Evolutionary conservation across 2,797 vertebrate species (phyloP), one percentile per base, ranked within the genome.

Genomic region (Echiichthys vipera): DNA sequence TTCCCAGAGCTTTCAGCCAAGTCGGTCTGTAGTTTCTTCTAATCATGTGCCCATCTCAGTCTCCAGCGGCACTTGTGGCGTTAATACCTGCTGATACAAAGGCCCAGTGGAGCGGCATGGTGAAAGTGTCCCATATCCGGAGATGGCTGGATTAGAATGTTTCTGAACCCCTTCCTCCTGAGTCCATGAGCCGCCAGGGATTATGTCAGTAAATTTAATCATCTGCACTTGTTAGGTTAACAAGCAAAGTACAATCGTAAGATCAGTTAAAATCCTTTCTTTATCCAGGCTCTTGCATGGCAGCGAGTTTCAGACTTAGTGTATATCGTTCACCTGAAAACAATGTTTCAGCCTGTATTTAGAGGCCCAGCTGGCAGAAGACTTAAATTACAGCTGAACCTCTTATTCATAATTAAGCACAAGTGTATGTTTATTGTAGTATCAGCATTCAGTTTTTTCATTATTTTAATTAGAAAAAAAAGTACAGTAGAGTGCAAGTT

Each of bases 191-290:
- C 85, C 27, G 61, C 87, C 76, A 57, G 77, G 93, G 94, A 95
- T 95, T 95, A 95, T 83, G 78, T 84, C 78, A 27, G 69, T 34
- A 83, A 91, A 90, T 94, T 90, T 91, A 94, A 93, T 95, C 90
- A 93, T 93, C 89, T 88, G 84, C 74, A 88, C 79, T 93, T 93
- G 92, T 93, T 93, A 92, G 84, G 90, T 92, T 94, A 95, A 95
- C 90, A 92, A 92, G 90, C 88, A 91, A 90, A 84, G 86, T 83
- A 78, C 83, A 93, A 74, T 91, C 82, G 89, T 80, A 76, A 61
- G 77, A 80, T 81, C 71, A 57, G 83, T 49, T 46, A 64, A 76
- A 80, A 70, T 72, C 30, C 51, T 53, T 82, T 79, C 45, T 46
- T 70, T 58, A 82, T 65, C 65, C 53, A 67, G n/a, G 13, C 64